Evolutionary conservation across 2,113 vertebrate species (phyloP), one percentile per base, ranked within the genome.

Genomic region (Rhipidura dahli): DNA sequence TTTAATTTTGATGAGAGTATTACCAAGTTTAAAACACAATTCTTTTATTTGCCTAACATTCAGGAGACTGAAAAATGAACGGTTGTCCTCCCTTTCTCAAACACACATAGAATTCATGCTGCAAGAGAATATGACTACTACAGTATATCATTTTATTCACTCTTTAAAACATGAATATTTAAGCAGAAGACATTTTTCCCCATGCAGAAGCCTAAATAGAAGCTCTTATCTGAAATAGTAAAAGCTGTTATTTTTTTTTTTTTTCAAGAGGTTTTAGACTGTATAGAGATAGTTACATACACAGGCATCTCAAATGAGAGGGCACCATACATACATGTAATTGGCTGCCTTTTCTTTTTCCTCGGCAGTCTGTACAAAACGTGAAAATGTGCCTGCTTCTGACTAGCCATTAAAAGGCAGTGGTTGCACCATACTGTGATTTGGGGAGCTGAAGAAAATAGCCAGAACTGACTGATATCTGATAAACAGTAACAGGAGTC

Each of bases 401-500:
- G 98, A 97, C 98, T 97, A 96, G 97, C 98, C 98, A 98, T 99
- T 99, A 98, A 98, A 98, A 98, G 97, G 97, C 98, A 98, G 97
- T 97, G 96, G 96, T 97, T 98, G 98, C 98, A 98, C 97, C 98
- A 98, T 98, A 98, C 98, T 98, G 98, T 98, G 98, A 98, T 98
- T 98, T 98, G 97, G 97, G 95, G 97, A 98, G 98, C 98, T 96
- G 96, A 98, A 98, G 98, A 98, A 98, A 98, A 98, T 98, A 98
- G 98, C 98, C 98, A 98, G 98, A 97, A 98, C 98, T 98, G 97
- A 98, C 97, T 98, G 98, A 98, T 98, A 98, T 98, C 98, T 98
- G 98, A 98, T 98, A 98, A 99, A 98, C 98, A 98, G 98, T 98
- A 98, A 98, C 98, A 98, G 98, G 98, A 99, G 98, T 98, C 98